Conservation (phyloP, 2,888 invertebrate genomes). For the Dolichopus griseipennis region DNA sequence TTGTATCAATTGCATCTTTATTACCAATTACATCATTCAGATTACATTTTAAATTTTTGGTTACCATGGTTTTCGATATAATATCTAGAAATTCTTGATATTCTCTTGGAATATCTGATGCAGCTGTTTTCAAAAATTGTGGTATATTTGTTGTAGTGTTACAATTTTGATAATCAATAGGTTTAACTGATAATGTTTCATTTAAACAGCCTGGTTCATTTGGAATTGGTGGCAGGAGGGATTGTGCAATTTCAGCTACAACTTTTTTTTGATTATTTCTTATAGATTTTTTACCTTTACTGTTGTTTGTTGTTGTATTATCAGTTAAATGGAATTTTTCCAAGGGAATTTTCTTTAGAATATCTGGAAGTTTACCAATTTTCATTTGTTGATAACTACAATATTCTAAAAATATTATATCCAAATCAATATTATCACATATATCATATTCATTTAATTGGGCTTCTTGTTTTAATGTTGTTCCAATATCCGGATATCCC, state of each 20-base stretch:
- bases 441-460: conserved; percentile 58
- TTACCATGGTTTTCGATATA: conserved; percentile 44
- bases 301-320: not conserved
- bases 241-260: conserved; percentile 12
- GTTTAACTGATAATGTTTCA: conserved; percentile 21
- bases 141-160: conserved; percentile 19
- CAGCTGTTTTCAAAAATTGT: conserved; percentile 9
- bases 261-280: conserved; percentile 4
- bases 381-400: conserved; percentile 75
- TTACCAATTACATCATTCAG: conserved; percentile 81
- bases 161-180: conserved; percentile 18
- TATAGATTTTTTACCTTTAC: not conserved
- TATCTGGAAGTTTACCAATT: conserved; percentile 78
- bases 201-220: conserved; percentile 8
- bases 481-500: conserved; percentile 55
- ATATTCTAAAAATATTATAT: conserved; percentile 80
- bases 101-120: conserved; percentile 43
- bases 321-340: conserved; percentile 19
- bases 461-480: conserved; percentile 61
- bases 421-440: conserved; percentile 88
- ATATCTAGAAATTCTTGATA: conserved; percentile 57
- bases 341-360: conserved; percentile 49
- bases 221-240: not conserved
- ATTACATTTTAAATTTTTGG: conserved; percentile 55
- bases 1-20: conserved; percentile 59